Percentiles rank a stretch among this genome's conserved stretches.
These are phyloP conservation scores for Actenoides hombroni DNA, from an alignment of 2,113 vertebrate genomes.

Conservation along the genomic window DNA sequence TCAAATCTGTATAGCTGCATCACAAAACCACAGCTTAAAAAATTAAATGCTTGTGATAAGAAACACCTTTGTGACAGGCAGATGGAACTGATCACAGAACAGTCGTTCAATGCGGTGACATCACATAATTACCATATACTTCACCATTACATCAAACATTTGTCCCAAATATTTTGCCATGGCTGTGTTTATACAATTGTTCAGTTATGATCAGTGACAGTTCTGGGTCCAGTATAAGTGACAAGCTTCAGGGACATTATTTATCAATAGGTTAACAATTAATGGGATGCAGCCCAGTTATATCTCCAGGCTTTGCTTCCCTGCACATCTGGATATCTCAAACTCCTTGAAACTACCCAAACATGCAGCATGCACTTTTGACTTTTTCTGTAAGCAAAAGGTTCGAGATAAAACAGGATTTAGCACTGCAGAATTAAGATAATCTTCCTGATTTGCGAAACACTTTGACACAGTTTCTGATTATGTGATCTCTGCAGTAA, in stretches of 20 bases:
- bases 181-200: background rate
- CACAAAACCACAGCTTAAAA: background rate
- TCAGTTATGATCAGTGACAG: background rate
- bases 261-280: background rate
- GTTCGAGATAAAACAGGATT: background rate
- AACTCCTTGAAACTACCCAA: background rate
- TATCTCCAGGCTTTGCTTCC: background rate
- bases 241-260: background rate
- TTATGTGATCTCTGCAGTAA: background rate
- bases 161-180: background rate
- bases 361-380: background rate
- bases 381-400: background rate
- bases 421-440: background rate
- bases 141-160: background rate
- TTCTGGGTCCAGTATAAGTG: background rate
- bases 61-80: background rate
- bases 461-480: background rate
- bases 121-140: background rate
- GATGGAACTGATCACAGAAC: background rate
- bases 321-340: background rate
- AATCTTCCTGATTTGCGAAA: background rate
- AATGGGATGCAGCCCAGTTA: background rate
- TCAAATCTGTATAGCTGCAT: background rate
- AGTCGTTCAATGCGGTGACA: background rate
- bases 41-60: background rate